phyloP scores from a whole-genome alignment of 2,113 vertebrate species.

The Irena cyanogastra region DNA sequence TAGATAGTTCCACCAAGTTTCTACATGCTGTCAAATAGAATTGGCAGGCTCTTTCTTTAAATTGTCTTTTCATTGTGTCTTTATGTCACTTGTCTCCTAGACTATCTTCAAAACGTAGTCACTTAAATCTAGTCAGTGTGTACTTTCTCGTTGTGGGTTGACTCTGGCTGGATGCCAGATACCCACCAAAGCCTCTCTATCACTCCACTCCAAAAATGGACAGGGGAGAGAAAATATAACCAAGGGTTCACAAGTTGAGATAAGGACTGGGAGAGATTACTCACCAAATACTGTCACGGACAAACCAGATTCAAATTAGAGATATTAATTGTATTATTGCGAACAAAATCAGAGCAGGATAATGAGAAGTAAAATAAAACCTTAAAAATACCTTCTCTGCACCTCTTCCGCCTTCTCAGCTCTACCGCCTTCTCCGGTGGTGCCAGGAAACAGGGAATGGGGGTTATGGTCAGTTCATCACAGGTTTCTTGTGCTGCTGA shows the following conservation, averaged over 20 bases:
- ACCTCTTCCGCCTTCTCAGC: neutral
- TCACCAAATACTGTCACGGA: rapidly evolving
- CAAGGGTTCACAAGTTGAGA: neutral
- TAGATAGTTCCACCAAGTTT: neutral
- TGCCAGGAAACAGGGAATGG: neutral
- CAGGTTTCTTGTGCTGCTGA: neutral
- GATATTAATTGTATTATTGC: neutral
- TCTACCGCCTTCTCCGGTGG: rapidly evolving
- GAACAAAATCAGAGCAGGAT: neutral
- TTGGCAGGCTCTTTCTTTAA: neutral
- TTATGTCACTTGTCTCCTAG: neutral
- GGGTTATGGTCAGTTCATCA: neutral
- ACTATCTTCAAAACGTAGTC: neutral
- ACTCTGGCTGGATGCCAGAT: neutral
- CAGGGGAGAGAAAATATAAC: neutral
- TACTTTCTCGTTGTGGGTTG: neutral
- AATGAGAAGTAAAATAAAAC: neutral
- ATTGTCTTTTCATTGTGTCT: neutral
- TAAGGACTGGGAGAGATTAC: rapidly evolving
- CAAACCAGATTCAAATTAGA: neutral
- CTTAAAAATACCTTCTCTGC: neutral
- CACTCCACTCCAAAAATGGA: neutral
- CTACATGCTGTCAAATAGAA: neutral
- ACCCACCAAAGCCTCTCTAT: neutral
- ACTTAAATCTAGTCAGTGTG: neutral